These are phyloP conservation scores for Falco punctatus DNA, from an alignment of 2,113 vertebrate species.

Conservation along the genomic window DNA sequence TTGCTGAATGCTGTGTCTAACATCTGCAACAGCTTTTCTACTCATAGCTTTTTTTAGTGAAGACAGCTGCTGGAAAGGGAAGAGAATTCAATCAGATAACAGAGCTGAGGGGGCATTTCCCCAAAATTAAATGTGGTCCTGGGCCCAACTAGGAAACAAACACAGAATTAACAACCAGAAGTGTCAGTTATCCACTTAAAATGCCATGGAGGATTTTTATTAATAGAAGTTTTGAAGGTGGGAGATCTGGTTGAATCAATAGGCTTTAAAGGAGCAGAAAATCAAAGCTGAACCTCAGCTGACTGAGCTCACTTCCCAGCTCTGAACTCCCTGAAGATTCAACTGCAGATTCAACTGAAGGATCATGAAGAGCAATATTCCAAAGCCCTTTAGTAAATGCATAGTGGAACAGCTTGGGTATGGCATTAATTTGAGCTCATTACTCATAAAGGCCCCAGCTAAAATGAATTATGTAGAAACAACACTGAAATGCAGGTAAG, in stretches of 20 bases:
- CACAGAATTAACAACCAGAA: not conserved
- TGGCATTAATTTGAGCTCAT: not conserved
- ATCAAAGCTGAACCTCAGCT: not conserved
- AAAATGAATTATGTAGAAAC: not conserved
- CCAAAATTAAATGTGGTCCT: not conserved
- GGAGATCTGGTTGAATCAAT: not conserved
- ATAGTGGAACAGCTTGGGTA: not conserved
- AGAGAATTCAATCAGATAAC: not conserved
- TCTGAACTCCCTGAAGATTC: not conserved
- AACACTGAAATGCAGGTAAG: not conserved
- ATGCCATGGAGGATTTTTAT: not conserved
- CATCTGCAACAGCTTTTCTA: not conserved
- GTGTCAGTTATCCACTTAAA: not conserved
- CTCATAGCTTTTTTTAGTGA: not conserved
- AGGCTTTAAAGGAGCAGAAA: not conserved
- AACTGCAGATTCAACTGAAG: not conserved
- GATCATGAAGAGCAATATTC: not conserved
- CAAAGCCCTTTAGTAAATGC: not conserved
- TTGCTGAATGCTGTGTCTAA: not conserved
- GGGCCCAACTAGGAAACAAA: not conserved
- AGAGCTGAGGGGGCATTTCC: not conserved
- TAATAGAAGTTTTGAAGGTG: not conserved
- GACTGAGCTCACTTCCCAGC: not conserved
- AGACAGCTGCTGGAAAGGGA: not conserved
- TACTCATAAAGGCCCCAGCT: not conserved